Evolutionary conservation across 2,888 invertebrate species (phyloP).

Genomic region (Brachypalpus laphriformis): DNA sequence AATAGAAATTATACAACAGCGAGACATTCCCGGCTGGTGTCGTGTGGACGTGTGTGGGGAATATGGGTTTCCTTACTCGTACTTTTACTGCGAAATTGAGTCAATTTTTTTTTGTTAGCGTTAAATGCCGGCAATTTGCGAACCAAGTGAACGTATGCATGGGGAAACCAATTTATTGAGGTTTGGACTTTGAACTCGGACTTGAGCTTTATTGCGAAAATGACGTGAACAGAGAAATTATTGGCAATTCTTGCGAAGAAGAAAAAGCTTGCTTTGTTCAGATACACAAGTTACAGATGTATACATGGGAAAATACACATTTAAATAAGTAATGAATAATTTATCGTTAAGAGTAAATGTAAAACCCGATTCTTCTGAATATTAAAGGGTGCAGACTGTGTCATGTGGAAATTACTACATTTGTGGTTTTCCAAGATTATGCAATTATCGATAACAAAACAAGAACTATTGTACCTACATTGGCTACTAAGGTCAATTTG

Average conservation of each 20-base stretch:
- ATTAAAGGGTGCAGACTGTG: not conserved
- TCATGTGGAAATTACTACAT: not conserved
- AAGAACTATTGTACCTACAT: too few species aligned
- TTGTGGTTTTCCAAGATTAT: not conserved
- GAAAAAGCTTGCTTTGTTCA: conserved; percentile 32
- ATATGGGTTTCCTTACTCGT: conserved; percentile 24
- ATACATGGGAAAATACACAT: conserved; percentile 14
- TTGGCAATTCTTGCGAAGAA: conserved; percentile 8
- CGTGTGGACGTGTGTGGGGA: not conserved
- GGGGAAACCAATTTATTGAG: conserved; percentile 57
- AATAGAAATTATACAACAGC: conserved; percentile 20
- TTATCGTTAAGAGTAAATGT: not conserved
- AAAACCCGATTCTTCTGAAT: conserved; percentile 4
- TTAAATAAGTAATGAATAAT: conserved; percentile 5
- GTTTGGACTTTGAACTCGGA: conserved; percentile 48
- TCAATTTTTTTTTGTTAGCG: conserved; percentile 17
- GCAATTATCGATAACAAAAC: not conserved
- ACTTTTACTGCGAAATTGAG: conserved; percentile 49
- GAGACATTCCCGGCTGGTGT: not conserved
- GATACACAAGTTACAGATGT: conserved; percentile 10
- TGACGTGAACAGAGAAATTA: conserved; percentile 49
- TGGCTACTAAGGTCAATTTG: not conserved
- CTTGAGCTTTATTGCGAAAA: conserved; percentile 48
- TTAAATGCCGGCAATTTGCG: conserved; percentile 34
- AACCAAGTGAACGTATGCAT: conserved; percentile 6